Conservation (phyloP, 2,113 vertebrate genomes). For the Budorcas taxicolor region DNA sequence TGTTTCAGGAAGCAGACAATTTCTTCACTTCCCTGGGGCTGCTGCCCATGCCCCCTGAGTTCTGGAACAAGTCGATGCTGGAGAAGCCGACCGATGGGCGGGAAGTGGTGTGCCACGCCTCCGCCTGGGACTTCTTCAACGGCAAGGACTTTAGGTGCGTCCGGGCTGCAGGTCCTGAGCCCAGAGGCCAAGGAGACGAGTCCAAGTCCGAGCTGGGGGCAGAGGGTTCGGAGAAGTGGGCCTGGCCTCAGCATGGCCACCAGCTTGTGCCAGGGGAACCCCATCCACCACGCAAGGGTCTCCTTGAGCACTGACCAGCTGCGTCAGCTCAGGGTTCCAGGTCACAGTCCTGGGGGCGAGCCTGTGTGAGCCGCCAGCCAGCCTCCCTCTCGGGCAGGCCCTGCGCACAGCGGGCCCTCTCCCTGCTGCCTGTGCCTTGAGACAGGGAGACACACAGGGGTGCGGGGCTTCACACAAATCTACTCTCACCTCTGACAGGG, state of each 20-base stretch:
- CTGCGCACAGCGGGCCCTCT: background rate
- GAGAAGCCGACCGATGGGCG: conserved; percentile 78
- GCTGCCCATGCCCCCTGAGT: conserved; percentile 83
- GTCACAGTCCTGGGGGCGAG: background rate
- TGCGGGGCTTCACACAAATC: background rate
- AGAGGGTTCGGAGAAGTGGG: background rate
- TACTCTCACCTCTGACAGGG: background rate
- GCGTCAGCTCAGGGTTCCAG: background rate
- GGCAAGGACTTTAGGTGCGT: conserved; percentile 84
- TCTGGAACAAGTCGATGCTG: conserved; percentile 85
- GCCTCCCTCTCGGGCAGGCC: background rate
- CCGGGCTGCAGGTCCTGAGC: background rate
- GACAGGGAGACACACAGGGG: background rate
- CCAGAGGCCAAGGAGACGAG: background rate
- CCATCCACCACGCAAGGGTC: background rate
- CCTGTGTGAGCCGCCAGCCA: background rate
- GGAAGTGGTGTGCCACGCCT: conserved; percentile 86
- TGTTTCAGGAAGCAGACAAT: conserved; percentile 91
- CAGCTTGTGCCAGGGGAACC: background rate
- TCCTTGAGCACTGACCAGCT: background rate
- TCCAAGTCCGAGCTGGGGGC: background rate
- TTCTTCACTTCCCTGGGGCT: conserved; percentile 93
- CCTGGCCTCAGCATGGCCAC: background rate
- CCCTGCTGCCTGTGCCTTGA: background rate
- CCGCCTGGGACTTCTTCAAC: conserved; percentile 88